A percentile compares a stretch with the other conserved stretches of the same genome.
These are phyloP conservation scores for Nymphalis io DNA, from an alignment of 1,140 invertebrate species.

Conservation along the genomic window DNA sequence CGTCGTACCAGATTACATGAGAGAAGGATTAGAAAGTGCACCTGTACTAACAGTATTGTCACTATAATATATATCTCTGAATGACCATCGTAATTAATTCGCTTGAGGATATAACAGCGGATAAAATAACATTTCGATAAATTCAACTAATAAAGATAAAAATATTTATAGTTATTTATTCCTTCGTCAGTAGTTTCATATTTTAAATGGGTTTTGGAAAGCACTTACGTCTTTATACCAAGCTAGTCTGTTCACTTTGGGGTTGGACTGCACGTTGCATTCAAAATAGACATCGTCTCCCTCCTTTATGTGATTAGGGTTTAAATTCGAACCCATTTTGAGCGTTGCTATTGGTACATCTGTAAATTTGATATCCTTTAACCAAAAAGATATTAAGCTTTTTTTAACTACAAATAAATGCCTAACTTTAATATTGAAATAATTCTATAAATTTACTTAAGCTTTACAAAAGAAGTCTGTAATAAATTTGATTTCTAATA, in stretches of 20 bases:
- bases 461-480: too few species aligned
- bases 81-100: too few species aligned
- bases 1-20: too few species aligned
- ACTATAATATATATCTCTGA: too few species aligned
- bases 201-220: background rate
- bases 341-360: constrained; percentile 89
- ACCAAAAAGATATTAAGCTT: background rate
- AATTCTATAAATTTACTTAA: too few species aligned
- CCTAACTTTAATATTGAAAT: too few species aligned
- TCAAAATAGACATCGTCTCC: constrained; percentile 94
- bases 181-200: background rate
- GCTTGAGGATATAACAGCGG: too few species aligned
- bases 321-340: constrained; percentile 88
- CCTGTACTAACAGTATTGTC: too few species aligned
- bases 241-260: constrained; percentile 86
- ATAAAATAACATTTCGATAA: too few species aligned
- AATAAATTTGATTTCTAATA: too few species aligned
- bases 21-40: too few species aligned
- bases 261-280: constrained; percentile 90
- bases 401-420: too few species aligned
- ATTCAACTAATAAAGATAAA: background rate
- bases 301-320: constrained; percentile 90
- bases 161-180: background rate
- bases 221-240: constrained; percentile 88
- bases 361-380: constrained; percentile 64